phyloP scores from a whole-genome alignment of 2,888 invertebrate genomes.

The Perithous albicinctus region DNA sequence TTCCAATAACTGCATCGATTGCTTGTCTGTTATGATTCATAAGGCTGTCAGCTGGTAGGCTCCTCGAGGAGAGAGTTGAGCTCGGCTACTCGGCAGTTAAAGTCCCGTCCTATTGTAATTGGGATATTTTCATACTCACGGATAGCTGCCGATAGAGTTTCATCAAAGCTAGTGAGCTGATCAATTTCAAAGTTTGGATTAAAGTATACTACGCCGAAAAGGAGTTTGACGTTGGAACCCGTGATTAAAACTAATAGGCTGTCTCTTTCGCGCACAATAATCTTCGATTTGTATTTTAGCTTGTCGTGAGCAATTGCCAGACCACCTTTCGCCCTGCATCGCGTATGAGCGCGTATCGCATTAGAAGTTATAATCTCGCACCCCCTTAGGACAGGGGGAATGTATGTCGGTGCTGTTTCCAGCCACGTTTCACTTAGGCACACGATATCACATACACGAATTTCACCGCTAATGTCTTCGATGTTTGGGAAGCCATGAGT shows the following conservation, averaged over 20 bases:
- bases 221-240: too few species aligned
- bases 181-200: not conserved
- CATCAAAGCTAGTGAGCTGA: not conserved
- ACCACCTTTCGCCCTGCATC: not conserved
- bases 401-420: not conserved
- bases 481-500: not conserved
- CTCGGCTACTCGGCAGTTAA: not conserved
- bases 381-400: not conserved
- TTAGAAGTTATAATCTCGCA: not conserved
- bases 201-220: constrained; percentile 1
- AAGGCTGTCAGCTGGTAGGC: not conserved
- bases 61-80: not conserved
- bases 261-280: too few species aligned
- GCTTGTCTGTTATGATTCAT: not conserved
- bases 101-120: not conserved
- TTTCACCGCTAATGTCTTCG: not conserved
- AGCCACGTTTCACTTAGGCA: not conserved
- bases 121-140: not conserved
- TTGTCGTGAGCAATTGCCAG: not conserved
- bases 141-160: not conserved
- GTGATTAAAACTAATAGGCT: too few species aligned
- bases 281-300: not conserved
- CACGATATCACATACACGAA: not conserved
- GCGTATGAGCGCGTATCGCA: not conserved
- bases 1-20: not conserved